Evolutionary conservation across 2,113 vertebrate species (phyloP).

Genomic region (Ursus arctos): DNA sequence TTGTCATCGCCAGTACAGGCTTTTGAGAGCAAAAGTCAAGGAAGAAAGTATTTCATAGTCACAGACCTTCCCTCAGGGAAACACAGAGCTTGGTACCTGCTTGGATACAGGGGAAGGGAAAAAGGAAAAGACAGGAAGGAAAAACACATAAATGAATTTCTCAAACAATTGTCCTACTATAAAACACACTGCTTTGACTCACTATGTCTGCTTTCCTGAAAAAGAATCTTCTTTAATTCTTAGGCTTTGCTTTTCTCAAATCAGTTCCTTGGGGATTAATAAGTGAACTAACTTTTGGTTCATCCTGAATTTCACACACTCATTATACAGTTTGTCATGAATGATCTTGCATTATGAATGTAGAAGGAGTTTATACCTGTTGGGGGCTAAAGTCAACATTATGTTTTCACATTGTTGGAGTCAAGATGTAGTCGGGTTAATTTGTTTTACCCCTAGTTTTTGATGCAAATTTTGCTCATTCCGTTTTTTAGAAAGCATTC

Average conservation of each 20-base stretch:
- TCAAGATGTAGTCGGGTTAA: background rate
- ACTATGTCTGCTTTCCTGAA: background rate
- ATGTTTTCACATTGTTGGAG: background rate
- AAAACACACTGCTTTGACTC: background rate
- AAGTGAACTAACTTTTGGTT: background rate
- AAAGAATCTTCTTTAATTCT: background rate
- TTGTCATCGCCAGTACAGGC: background rate
- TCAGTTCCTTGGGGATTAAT: background rate
- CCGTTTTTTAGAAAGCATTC: background rate
- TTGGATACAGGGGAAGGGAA: background rate
- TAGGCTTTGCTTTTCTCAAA: constrained; percentile 29
- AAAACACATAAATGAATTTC: background rate
- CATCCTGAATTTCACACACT: background rate
- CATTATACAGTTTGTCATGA: background rate
- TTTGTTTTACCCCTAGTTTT: background rate
- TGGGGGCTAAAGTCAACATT: background rate
- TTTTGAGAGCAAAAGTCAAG: constrained; percentile 12
- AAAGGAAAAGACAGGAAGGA: background rate
- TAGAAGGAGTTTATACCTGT: background rate
- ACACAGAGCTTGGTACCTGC: background rate
- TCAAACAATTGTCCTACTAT: background rate
- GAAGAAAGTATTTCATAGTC: background rate
- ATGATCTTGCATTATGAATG: background rate
- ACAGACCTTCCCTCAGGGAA: background rate
- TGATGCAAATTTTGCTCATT: constrained; percentile 41